Evolutionary conservation across 2,797 vertebrate species (phyloP).

Genomic region (Acrossocheilus fasciatus): DNA sequence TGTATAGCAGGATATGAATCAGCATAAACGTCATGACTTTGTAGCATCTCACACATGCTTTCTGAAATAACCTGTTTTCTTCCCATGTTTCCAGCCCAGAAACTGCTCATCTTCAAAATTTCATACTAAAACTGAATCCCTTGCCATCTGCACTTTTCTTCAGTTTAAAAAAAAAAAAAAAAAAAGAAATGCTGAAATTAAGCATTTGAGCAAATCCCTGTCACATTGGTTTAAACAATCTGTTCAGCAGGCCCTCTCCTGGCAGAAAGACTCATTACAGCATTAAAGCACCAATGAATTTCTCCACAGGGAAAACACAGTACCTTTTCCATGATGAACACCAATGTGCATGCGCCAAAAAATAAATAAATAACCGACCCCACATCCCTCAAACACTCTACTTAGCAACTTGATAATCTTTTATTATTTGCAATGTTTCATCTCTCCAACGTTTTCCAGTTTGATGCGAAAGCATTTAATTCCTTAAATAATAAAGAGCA

Average conservation of each 20-base stretch:
- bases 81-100: not conserved
- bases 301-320: not conserved
- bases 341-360: not conserved
- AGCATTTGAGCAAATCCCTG: not conserved
- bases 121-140: not conserved
- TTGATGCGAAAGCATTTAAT: slow-evolving; percentile 90
- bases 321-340: not conserved
- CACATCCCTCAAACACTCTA: slow-evolving; percentile 41
- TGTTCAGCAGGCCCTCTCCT: not conserved
- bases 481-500: slow-evolving; percentile 92
- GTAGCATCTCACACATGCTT: not conserved
- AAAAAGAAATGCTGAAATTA: not conserved
- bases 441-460: slow-evolving; percentile 87
- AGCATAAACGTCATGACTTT: not conserved
- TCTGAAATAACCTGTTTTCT: not conserved
- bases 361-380: not conserved
- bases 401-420: slow-evolving; percentile 81
- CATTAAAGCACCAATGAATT: not conserved
- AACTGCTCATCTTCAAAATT: not conserved
- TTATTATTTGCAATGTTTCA: slow-evolving; percentile 86
- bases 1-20: not conserved
- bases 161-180: not conserved
- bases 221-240: not conserved
- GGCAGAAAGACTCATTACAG: not conserved
- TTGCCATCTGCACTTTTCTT: not conserved